Evolutionary conservation across 2,888 invertebrate species (phyloP), one percentile per base, ranked within the genome.

Genomic region (Heteromurus nitidus): DNA sequence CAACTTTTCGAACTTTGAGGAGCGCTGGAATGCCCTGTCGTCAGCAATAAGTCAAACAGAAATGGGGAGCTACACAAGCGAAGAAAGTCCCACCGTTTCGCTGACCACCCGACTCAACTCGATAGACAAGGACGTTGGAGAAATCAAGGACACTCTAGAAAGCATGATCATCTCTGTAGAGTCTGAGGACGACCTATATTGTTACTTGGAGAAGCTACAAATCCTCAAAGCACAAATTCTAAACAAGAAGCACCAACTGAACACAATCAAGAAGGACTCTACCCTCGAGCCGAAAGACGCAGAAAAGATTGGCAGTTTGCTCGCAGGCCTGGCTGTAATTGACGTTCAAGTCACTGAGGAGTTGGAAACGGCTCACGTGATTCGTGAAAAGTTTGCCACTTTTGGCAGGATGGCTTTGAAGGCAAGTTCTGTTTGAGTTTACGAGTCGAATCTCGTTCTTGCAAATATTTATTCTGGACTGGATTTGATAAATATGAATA

Each of bases 141-240:
- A 95, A 88, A 90, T 96, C 20, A 92, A 93, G 80, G 89, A 91
- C 0, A 92, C 93, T 18, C 90, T 95, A 81, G 93, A 94, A 30
- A 92, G 92, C 84, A 91, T 95, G 82, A 93, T 94, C 88, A 94
- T 95, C 1, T 93, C 95, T 0, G 93, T 96, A 58, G 95, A 94
- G 88, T 95, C 93, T 70, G 95, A 95, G 88, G 95, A 96, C 86
- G 95, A 96, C 88, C 90, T 96, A 0, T 93, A 93, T 86, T 90
- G 95, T 5, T 95, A 95, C 88, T 93, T 95, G 9, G 95, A 96
- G 89, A 91, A 95, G 68, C 90, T 95, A 9, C 95, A 95, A n/a
- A 82, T 87, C 55, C 72, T 87, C 3, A 87, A 86, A 80, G 87
- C 87, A 1, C 85, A 86, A 82, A 82, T 86, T 18, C 65, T 87